Percentiles rank a stretch among this genome's conserved stretches.
Evolutionary conservation across 92 coral and sea anemone genomes (phyloP).

Genomic region (Paramuricea clavata): DNA sequence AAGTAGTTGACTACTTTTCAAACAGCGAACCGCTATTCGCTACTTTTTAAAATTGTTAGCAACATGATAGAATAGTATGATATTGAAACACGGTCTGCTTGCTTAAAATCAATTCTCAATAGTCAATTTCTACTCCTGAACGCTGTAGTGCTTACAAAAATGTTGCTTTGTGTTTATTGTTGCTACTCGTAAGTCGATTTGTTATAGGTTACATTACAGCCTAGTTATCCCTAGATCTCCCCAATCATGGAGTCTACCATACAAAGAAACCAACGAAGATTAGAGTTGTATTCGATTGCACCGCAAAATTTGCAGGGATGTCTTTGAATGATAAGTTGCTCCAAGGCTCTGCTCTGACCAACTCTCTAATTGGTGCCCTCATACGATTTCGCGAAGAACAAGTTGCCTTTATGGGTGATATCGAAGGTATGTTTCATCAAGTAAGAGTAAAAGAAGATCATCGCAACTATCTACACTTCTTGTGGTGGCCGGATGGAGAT

Average conservation of each 20-base stretch:
- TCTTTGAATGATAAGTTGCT: conserved; percentile 2
- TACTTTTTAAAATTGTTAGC: no score
- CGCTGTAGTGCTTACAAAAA: no score
- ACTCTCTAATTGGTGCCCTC: conserved; percentile 10
- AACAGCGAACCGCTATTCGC: no score
- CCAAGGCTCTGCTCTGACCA: conserved; percentile 1
- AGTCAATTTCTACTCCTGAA: no score
- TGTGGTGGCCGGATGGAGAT: conserved; percentile 61
- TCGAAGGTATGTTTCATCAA: conserved; percentile 38
- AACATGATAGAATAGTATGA: no score
- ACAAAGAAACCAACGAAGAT: conserved; percentile 11
- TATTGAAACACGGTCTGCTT: no score
- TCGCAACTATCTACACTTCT: conserved; percentile 40
- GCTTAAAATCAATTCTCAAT: no score
- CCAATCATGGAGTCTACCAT: conserved; percentile 27
- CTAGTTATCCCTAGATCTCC: no score
- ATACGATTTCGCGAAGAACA: not conserved
- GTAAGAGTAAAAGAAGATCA: conserved; percentile 42
- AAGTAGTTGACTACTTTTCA: no score
- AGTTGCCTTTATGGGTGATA: conserved; percentile 31
- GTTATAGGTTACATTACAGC: no score
- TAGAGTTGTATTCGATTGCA: conserved; percentile 7
- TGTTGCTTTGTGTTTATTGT: no score
- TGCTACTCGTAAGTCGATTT: no score
- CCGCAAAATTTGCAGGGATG: not conserved